Base-by-base conservation (phyloP, 2,888 invertebrate species). In the Cataglyphis livida region DNA sequence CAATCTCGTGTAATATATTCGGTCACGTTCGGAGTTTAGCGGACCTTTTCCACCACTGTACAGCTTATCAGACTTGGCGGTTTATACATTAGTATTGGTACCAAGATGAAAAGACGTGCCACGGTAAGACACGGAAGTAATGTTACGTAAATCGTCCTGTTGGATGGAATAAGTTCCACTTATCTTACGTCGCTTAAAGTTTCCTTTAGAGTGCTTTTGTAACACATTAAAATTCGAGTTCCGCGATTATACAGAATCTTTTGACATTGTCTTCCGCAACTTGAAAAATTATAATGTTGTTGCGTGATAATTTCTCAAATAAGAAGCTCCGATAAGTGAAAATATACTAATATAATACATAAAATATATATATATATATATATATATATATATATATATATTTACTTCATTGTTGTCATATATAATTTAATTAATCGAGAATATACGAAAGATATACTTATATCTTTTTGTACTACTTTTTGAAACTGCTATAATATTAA, bases 1-100 rank as follows among this genome's bases (percentile, higher is more conserved):
- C 79, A 83, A 66, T 79, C 65, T 12, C 81, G 48, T 12, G 70
- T 57, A 71, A 73, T 83, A 71, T 79, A 82, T 59, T 62, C 54
- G 81, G 88, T 88, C 89, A 88, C 88, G 85, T 89, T 85, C 35
- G 65, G 59, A 83, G 81, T 85, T 84, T 81, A 73, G 73, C 74
- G 61, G n/a, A 21, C 54, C 64, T 76, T 73, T 78, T 83, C 59
- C 62, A 32, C 25, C 35, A 71, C 64, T 82, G 44, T 73, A 44
- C 48, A 64, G 87, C 86, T 90, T 88, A 89, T 88, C 90, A 75
- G 84, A 59, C 66, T 70, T 73, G 12, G 68, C n/a, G 76, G 84
- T 86, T 84, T 81, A 85, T 81, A 82, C 76, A 68, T 64, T 64
- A 57, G 83, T 88, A 88, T 89, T 82, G 85, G 82, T 6, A 25